These are phyloP conservation scores for Meloidogyne chitwoodi DNA, from an alignment of 1,140 invertebrate species.

Conservation along the genomic window DNA sequence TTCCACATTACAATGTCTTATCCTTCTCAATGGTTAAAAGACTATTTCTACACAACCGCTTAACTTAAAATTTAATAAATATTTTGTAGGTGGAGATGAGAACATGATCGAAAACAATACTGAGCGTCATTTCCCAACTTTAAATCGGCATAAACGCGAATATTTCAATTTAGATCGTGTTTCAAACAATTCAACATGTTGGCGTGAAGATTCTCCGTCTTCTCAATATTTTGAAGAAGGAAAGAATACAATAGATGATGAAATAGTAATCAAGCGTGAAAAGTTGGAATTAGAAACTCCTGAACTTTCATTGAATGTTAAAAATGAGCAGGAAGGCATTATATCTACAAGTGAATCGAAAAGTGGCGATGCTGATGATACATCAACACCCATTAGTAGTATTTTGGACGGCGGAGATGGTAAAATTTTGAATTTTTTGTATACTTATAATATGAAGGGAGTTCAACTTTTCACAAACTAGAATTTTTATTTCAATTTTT, in stretches of 20 bases:
- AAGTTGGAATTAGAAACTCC: conserved; percentile 10
- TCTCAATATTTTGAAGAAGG: not conserved
- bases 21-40: too few species aligned
- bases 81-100: conserved; percentile 7
- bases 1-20: too few species aligned
- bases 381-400: not conserved
- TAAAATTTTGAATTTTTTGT: not conserved
- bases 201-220: not conserved
- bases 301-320: not conserved
- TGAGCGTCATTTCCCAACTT: conserved; percentile 6
- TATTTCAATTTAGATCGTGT: conserved; percentile 10
- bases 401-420: not conserved
- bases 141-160: conserved; percentile 13
- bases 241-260: not conserved
- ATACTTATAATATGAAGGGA: too few species aligned
- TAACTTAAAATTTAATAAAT: not conserved
- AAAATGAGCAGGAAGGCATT: not conserved
- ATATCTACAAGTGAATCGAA: not conserved
- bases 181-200: not conserved
- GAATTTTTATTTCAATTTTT: not conserved
- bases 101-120: conserved; percentile 20
- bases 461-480: not conserved
- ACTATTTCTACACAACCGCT: too few species aligned
- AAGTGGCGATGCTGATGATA: not conserved
- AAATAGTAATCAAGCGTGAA: not conserved